A percentile compares a stretch with the other conserved stretches of the same genome.
phyloP scores from a whole-genome alignment of 2,113 vertebrate genomes.

The Nycticryphes semicollaris region DNA sequence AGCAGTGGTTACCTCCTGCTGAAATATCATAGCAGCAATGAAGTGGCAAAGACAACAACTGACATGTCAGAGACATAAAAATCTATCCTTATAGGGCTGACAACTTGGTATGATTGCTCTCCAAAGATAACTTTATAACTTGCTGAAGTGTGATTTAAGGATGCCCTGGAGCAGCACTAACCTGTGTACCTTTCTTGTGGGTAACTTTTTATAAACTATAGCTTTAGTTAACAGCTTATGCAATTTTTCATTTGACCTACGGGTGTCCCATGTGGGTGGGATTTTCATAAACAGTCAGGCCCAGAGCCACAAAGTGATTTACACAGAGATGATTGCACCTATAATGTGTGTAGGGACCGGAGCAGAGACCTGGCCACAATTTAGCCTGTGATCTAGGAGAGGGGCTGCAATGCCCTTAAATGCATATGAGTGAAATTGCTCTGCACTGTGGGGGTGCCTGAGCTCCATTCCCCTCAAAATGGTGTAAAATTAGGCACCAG shows the following conservation, averaged over 20 bases:
- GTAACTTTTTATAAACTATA: constrained; percentile 57
- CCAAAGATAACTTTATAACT: constrained; percentile 74
- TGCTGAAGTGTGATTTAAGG: constrained; percentile 69
- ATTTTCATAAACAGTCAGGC: constrained; percentile 45
- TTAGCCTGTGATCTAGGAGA: not conserved
- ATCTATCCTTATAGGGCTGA: constrained; percentile 43
- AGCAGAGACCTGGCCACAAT: not conserved
- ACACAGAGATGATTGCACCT: not conserved
- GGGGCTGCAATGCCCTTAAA: not conserved
- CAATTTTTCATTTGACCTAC: constrained; percentile 62
- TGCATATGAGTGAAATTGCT: not conserved
- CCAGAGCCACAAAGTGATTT: constrained; percentile 20
- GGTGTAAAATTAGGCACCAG: not conserved
- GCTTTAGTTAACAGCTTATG: constrained; percentile 61
- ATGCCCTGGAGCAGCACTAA: constrained; percentile 67
- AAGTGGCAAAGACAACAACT: constrained; percentile 61
- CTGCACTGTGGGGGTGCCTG: not conserved
- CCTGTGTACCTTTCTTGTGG: constrained; percentile 61
- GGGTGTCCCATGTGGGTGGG: constrained; percentile 61
- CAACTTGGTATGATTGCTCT: constrained; percentile 65
- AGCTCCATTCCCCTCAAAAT: not conserved
- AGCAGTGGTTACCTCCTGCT: constrained; percentile 26
- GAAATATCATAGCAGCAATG: constrained; percentile 51
- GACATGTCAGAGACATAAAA: constrained; percentile 44
- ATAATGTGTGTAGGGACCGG: not conserved